Evolutionary conservation across 2,797 vertebrate genomes (phyloP).

Genomic region (Girardinus metallicus): DNA sequence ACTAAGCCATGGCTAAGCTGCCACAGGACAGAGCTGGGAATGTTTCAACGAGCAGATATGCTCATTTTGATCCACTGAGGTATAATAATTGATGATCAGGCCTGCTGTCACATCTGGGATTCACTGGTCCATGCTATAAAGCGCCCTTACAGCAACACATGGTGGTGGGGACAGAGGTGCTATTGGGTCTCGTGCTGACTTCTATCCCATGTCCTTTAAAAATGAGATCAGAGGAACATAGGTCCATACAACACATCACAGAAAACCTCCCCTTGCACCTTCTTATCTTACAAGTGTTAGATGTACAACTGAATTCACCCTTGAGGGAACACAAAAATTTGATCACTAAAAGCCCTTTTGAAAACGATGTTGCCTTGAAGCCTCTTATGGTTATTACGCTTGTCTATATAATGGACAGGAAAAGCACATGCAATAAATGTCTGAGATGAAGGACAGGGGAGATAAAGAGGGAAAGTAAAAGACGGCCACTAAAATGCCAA

Average conservation of each 20-base stretch:
- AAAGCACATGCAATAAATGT: constrained; percentile 31
- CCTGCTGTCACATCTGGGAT: constrained; percentile 83
- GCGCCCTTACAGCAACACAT: constrained; percentile 73
- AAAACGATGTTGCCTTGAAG: constrained; percentile 39
- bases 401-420: constrained; percentile 17
- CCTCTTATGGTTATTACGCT: constrained; percentile 29
- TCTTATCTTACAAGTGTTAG: constrained; percentile 25
- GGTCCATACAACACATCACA: constrained; percentile 23
- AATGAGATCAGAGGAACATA: constrained; percentile 35
- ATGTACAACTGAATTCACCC: constrained; percentile 27
- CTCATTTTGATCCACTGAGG: constrained; percentile 85
- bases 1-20: constrained; percentile 59
- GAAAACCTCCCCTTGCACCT: constrained; percentile 23
- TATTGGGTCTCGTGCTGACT: constrained; percentile 55
- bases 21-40: constrained; percentile 67
- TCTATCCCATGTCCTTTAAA: constrained; percentile 50
- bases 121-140: constrained; percentile 76
- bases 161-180: constrained; percentile 65
- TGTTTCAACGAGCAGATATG: constrained; percentile 75
- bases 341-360: constrained; percentile 44
- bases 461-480: constrained; percentile 22
- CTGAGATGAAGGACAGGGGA: constrained; percentile 30
- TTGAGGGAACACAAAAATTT: constrained; percentile 35
- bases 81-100: constrained; percentile 89
- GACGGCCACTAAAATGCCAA: constrained; percentile 19